phyloP scores from a whole-genome alignment of 2,113 vertebrate species.

The Damaliscus lunatus region DNA sequence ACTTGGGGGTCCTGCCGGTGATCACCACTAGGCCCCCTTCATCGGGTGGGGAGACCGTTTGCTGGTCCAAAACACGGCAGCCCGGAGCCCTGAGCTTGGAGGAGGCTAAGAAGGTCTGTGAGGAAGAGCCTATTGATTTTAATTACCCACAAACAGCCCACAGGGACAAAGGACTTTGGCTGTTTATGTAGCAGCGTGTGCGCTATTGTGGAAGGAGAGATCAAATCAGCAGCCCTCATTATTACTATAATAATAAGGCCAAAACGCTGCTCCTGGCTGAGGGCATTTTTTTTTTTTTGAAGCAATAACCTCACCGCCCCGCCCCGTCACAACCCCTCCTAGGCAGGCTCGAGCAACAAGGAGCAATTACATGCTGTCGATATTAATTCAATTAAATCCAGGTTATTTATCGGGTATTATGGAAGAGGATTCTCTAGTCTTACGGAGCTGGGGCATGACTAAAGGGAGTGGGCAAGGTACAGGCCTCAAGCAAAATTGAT shows the following conservation, averaged over 20 bases:
- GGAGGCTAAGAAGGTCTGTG: slow-evolving; percentile 87
- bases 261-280: slow-evolving; percentile 85
- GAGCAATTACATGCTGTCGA: slow-evolving; percentile 84
- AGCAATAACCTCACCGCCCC: slow-evolving; percentile 79
- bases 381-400: slow-evolving; percentile 85
- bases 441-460: not conserved
- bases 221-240: slow-evolving; percentile 95
- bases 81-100: slow-evolving; percentile 70
- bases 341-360: slow-evolving; percentile 76
- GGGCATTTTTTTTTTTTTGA: slow-evolving; percentile 70
- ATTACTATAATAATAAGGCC: slow-evolving; percentile 94
- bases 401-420: slow-evolving; percentile 80
- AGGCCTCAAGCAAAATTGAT: not conserved
- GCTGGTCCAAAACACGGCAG: slow-evolving; percentile 77
- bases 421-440: slow-evolving; percentile 60
- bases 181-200: slow-evolving; percentile 92
- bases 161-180: slow-evolving; percentile 92
- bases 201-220: slow-evolving; percentile 92
- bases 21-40: not conserved
- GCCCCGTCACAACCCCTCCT: slow-evolving; percentile 60
- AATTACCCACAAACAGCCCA: slow-evolving; percentile 97
- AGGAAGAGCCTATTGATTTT: slow-evolving; percentile 99
- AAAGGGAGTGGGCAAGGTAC: not conserved
- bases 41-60: rapidly evolving
- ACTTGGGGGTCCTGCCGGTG: not conserved